Conservation (phyloP, 1,140 invertebrate genomes). For the Drosophila ironensis region DNA sequence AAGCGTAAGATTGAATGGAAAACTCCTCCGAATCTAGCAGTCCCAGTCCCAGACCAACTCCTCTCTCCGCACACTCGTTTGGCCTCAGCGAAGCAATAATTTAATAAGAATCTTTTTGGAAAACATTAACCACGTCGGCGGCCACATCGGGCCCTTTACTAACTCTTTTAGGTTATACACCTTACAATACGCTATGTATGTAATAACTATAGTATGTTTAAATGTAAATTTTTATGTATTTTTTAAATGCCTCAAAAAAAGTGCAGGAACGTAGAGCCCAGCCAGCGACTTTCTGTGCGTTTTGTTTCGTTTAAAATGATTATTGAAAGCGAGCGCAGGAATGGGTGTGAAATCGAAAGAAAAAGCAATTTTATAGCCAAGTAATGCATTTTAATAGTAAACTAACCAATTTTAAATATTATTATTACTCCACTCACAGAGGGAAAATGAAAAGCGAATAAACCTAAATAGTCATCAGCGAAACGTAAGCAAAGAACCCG, state of each 20-base stretch:
- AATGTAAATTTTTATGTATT: slow-evolving; percentile 81
- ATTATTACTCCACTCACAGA: slow-evolving; percentile 32
- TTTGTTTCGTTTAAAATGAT: slow-evolving; percentile 36
- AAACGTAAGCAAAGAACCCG: slow-evolving; percentile 24
- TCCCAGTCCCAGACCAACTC: background rate
- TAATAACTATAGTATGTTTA: slow-evolving; percentile 76
- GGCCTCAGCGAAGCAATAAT: slow-evolving; percentile 40
- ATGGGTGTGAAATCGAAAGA: slow-evolving; percentile 22
- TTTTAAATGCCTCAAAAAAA: slow-evolving; percentile 75
- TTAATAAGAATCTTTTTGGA: slow-evolving; percentile 33
- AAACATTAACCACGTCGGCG: slow-evolving; percentile 20
- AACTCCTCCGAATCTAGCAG: background rate
- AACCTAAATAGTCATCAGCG: slow-evolving; percentile 40
- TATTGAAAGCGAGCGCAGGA: slow-evolving; percentile 7
- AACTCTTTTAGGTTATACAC: slow-evolving; percentile 66
- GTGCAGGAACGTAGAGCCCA: slow-evolving; percentile 23
- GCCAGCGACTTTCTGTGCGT: slow-evolving; percentile 27
- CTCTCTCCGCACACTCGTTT: slow-evolving; percentile 13
- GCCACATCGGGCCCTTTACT: slow-evolving; percentile 52
- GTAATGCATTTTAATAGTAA: slow-evolving; percentile 66
- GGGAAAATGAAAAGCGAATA: slow-evolving; percentile 10
- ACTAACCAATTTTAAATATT: slow-evolving; percentile 75
- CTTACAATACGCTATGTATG: slow-evolving; percentile 55
- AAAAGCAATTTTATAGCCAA: slow-evolving; percentile 57
- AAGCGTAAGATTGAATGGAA: slow-evolving; percentile 5